Evolutionary conservation across 2,888 invertebrate genomes (phyloP).

Genomic region (Rotaria sp.): DNA sequence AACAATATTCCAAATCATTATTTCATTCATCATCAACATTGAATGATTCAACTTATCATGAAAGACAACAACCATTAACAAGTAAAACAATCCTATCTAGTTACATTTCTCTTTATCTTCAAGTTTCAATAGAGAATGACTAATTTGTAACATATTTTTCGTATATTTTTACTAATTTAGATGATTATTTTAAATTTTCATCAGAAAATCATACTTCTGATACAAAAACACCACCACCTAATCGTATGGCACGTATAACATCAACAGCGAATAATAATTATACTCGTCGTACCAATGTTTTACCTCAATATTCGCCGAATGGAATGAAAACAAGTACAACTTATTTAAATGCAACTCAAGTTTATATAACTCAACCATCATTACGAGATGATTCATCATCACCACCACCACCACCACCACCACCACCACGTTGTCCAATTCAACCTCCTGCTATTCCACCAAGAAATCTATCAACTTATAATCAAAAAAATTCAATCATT

Average conservation of each 20-base stretch:
- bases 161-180: neutral
- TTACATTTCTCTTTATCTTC: no score
- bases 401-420: neutral
- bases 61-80: neutral
- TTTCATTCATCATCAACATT: neutral
- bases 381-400: neutral
- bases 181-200: neutral
- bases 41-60: neutral
- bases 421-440: neutral
- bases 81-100: neutral
- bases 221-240: neutral
- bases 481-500: neutral
- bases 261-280: constrained; percentile 6
- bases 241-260: neutral
- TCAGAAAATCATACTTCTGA: neutral
- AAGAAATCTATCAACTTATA: neutral
- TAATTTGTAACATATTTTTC: neutral
- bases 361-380: neutral
- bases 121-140: neutral
- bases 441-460: neutral
- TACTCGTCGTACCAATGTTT: neutral
- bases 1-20: neutral
- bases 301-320: neutral
- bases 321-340: neutral
- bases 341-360: neutral